phyloP scores from a whole-genome alignment of 2,888 invertebrate genomes.

The Yponomeuta malinellus region DNA sequence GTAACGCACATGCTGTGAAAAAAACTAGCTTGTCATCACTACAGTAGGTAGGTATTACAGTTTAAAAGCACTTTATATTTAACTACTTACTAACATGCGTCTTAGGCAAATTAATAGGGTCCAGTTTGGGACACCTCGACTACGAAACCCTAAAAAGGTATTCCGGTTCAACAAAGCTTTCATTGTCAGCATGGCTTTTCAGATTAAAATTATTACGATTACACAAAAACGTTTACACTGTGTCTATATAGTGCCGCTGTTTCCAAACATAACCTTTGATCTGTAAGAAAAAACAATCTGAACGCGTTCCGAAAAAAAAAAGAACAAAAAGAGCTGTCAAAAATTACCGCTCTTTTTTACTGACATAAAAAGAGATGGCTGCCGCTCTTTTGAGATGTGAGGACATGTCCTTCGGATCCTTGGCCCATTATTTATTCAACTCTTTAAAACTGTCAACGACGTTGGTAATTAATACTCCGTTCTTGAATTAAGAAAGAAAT shows the following conservation, averaged over 20 bases:
- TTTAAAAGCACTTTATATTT: no score
- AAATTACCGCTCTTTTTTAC: constrained; percentile 1
- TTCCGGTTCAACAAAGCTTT: no score
- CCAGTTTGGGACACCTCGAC: no score
- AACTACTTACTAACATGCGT: no score
- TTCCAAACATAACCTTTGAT: not conserved
- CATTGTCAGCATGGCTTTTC: no score
- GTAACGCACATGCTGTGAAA: no score
- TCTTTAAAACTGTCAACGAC: constrained; percentile 10
- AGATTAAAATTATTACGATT: no score
- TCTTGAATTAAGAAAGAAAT: not conserved
- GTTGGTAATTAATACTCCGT: constrained; percentile 3
- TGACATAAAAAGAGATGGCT: constrained; percentile 3
- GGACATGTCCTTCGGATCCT: constrained; percentile 8
- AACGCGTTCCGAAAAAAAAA: not conserved
- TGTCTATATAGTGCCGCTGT: not conserved
- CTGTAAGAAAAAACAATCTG: not conserved
- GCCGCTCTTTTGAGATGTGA: constrained; percentile 7
- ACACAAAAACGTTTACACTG: not conserved
- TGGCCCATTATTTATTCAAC: constrained; percentile 5
- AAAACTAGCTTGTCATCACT: no score
- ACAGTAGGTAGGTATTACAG: no score
- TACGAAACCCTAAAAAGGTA: no score
- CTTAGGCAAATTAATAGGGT: no score
- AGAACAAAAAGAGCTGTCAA: not conserved